These are phyloP conservation scores for Procambarus virginalis DNA, from an alignment of 1,140 invertebrate species.

Conservation along the genomic window DNA sequence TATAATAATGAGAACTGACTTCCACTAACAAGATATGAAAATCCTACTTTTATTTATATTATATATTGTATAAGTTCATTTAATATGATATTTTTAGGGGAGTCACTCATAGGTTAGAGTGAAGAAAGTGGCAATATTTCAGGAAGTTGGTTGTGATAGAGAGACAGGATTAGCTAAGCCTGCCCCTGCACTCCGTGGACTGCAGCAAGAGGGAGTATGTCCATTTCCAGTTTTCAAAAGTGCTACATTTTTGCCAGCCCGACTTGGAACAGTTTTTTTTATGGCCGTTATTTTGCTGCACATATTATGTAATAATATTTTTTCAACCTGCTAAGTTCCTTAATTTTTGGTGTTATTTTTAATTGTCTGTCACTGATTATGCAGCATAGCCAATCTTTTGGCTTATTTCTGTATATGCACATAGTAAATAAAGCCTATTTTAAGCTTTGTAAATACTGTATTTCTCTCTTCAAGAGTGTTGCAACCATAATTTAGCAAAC, in stretches of 20 bases:
- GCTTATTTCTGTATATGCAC: constrained; percentile 30
- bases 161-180: constrained; percentile 58
- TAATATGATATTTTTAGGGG: neutral
- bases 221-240: constrained; percentile 51
- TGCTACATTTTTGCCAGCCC: constrained; percentile 65
- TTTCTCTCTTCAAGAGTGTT: constrained; percentile 47
- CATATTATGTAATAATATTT: constrained; percentile 41
- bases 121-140: constrained; percentile 64
- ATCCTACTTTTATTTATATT: neutral
- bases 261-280: constrained; percentile 42
- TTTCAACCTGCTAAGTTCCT: constrained; percentile 53
- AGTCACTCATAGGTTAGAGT: constrained; percentile 26
- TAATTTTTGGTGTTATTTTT: constrained; percentile 36
- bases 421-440: constrained; percentile 48
- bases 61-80: neutral
- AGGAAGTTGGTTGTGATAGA: constrained; percentile 67
- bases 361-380: constrained; percentile 47
- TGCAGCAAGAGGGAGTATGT: constrained; percentile 62
- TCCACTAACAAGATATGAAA: too few relatives aligned
- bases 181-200: constrained; percentile 41
- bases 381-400: constrained; percentile 47
- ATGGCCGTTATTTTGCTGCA: constrained; percentile 60
- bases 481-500: constrained; percentile 41
- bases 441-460: constrained; percentile 41
- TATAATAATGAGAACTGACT: too few relatives aligned